Base-by-base conservation (phyloP, 1,140 invertebrate genomes). In the Vanessa tameamea region DNA sequence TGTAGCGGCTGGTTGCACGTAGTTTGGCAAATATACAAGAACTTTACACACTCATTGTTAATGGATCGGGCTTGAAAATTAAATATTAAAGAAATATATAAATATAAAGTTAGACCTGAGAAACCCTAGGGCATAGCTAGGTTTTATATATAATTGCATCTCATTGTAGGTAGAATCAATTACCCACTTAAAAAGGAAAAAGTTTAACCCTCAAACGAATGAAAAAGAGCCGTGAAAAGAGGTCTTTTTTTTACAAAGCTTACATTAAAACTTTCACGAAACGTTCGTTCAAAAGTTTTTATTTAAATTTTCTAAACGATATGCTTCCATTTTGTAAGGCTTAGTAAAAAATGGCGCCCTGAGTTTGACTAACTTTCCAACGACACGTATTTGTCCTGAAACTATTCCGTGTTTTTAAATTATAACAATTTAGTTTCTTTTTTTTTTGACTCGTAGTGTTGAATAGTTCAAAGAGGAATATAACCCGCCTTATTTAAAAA, bases 271-370 rank as follows among this genome's bases (percentile, higher is more conserved):
- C 57, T 61, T 37, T 12, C 13, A 31, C 31, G 26, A 26, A 61
- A 61, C 53, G 23, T 31, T 61, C 57, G 26, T 59, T 59, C 57
- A 61, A 13, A 5, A 61, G 23, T 61, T 61, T 59, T 26, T 31
- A 31, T 61, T 61, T 61, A 26, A 61, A 61, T 61, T 61, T 61
- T 26, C 57, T 61, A 61, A 61, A 61, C 31, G 57, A 61, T 37
- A 16, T 37, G 7, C 37, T 43, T 16, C 26, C 26, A 14, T 61
- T 61, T 61, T 61, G 57, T 61, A 61, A 37, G 31, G 57, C 20
- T 31, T 61, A 61, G 23, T 37, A 61, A 53, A 57, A 59, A 61
- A 31, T 61, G n/a, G 16, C 57, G 23, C 23, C 11, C 55, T 3
- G 23, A 61, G 26, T n/a, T 15, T 23, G 15, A 31, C n/a, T 15